A percentile compares a stretch with the other conserved stretches of the same genome.
Conservation (phyloP, 2,888 invertebrate species). For the Sepioteuthis lessoniana region DNA sequence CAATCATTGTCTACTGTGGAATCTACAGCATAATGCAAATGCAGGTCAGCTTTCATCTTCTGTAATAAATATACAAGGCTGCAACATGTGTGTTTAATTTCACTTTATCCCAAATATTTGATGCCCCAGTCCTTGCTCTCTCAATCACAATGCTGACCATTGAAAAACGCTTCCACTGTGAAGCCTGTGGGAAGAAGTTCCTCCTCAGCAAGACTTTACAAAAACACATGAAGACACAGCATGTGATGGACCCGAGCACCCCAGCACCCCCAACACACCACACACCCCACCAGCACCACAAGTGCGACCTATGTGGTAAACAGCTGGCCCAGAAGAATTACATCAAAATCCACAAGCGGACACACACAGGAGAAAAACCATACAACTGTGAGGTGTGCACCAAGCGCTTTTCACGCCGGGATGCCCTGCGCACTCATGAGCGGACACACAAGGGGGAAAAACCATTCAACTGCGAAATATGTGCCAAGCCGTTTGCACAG, state of each 20-base stretch:
- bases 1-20: no score
- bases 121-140: neutral
- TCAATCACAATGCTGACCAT: constrained; percentile 15
- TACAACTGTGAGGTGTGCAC: constrained; percentile 24
- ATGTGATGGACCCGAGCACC: neutral
- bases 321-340: constrained; percentile 43
- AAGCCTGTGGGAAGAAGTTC: constrained; percentile 21
- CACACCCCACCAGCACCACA: neutral
- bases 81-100: neutral
- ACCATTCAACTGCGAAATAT: constrained; percentile 34
- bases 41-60: neutral
- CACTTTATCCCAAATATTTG: neutral
- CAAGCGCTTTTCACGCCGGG: constrained; percentile 14
- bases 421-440: constrained; percentile 36
- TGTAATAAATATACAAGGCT: neutral
- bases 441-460: neutral
- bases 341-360: constrained; percentile 33
- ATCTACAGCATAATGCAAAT: neutral
- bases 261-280: neutral
- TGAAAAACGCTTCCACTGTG: constrained; percentile 39
- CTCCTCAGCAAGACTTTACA: constrained; percentile 37
- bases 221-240: constrained; percentile 37
- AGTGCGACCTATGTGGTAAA: constrained; percentile 24
- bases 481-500: constrained; percentile 40
- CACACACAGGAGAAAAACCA: constrained; percentile 37